These are phyloP conservation scores for Masticophis lateralis DNA, from an alignment of 2,797 vertebrate species.

Conservation along the genomic window DNA sequence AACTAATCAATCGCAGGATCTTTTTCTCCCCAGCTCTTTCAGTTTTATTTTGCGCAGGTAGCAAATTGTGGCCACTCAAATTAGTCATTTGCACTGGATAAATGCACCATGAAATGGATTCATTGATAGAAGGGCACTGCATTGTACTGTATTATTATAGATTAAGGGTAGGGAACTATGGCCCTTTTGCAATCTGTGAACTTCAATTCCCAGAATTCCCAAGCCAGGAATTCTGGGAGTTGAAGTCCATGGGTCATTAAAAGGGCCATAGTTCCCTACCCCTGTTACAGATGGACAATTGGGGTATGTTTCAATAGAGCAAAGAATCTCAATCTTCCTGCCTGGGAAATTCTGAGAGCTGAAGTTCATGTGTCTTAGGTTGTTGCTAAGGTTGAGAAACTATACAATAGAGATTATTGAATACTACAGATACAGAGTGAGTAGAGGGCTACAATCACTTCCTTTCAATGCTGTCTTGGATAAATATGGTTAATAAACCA, in stretches of 20 bases:
- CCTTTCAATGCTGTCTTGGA: conserved; percentile 36
- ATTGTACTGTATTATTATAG: not conserved
- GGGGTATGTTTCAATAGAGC: not conserved
- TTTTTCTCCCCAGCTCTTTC: not conserved
- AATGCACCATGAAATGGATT: conserved; percentile 35
- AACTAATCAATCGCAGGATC: conserved; percentile 22
- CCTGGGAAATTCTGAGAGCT: not conserved
- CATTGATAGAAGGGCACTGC: conserved; percentile 28
- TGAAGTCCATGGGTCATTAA: not conserved
- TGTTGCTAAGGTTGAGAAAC: not conserved
- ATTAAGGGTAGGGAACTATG: not conserved
- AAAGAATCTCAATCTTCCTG: not conserved
- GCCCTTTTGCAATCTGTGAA: not conserved
- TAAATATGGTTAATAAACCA: conserved; percentile 45
- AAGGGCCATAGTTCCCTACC: not conserved
- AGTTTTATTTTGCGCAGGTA: conserved; percentile 18
- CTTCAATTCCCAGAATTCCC: not conserved
- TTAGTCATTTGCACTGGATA: conserved; percentile 23
- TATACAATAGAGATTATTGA: not conserved
- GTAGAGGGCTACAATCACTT: not conserved
- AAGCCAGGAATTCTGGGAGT: not conserved
- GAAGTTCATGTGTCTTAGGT: not conserved
- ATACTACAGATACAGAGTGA: not conserved
- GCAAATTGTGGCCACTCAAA: conserved; percentile 40
- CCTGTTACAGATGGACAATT: not conserved